Percentiles rank a stretch among this genome's conserved stretches.
Evolutionary conservation across 2,888 invertebrate genomes (phyloP).

Genomic region (Dendrolimus houi): DNA sequence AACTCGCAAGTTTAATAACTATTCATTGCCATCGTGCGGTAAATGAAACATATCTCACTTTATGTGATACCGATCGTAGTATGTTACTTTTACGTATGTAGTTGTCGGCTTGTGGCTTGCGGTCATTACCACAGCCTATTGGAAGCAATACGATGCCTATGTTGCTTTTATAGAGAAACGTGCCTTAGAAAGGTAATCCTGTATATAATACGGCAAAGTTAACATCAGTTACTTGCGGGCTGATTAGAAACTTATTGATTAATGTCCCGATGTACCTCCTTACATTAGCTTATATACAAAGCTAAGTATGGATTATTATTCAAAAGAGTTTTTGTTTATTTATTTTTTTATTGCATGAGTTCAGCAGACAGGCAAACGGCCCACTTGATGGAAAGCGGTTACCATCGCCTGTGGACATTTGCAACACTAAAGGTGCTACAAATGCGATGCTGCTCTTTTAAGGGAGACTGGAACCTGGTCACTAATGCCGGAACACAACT

Average conservation of each 20-base stretch:
- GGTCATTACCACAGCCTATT: constrained; percentile 50
- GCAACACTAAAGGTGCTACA: too few relatives aligned
- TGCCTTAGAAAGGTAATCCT: constrained; percentile 30
- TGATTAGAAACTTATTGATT: neutral
- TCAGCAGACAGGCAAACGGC: too few relatives aligned
- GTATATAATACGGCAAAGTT: constrained; percentile 13
- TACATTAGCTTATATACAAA: too few relatives aligned
- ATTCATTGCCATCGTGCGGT: constrained; percentile 3
- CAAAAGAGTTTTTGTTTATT: too few relatives aligned
- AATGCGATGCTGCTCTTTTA: too few relatives aligned
- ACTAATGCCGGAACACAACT: too few relatives aligned
- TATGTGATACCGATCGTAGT: constrained; percentile 2
- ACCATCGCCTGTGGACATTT: too few relatives aligned
- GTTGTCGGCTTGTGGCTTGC: constrained; percentile 50
- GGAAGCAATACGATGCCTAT: constrained; percentile 45
- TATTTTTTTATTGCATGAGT: too few relatives aligned
- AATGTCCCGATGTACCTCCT: too few relatives aligned
- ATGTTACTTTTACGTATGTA: constrained; percentile 9
- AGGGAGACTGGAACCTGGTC: too few relatives aligned
- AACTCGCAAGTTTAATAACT: neutral
- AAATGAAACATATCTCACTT: constrained; percentile 2
- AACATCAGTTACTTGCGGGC: neutral
- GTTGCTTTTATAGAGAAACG: constrained; percentile 37
- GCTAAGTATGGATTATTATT: too few relatives aligned
- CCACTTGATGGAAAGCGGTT: too few relatives aligned